These are phyloP conservation scores for Vanessa atalanta DNA, from an alignment of 1,140 invertebrate genomes.

Conservation along the genomic window DNA sequence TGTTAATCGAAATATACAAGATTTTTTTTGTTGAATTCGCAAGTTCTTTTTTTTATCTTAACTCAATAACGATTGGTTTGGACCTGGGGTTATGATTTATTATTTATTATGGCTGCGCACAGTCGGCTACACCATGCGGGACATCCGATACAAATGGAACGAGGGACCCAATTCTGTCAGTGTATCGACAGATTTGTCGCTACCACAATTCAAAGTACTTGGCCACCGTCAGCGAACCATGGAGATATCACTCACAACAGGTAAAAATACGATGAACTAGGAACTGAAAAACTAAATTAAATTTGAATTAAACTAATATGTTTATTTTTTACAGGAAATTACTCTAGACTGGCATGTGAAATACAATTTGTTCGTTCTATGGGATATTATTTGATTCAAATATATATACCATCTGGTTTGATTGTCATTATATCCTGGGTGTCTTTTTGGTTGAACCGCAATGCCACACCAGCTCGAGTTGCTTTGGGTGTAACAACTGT, in stretches of 20 bases:
- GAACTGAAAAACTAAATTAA: conserved; percentile 40
- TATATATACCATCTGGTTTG: conserved; percentile 98
- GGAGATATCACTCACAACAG: conserved; percentile 95
- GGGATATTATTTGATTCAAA: conserved; percentile 99
- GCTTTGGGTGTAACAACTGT: conserved; percentile 98
- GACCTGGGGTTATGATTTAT: conserved; percentile 84
- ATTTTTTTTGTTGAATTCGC: too few relatives aligned
- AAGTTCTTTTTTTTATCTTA: too few relatives aligned
- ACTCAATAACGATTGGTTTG: conserved; percentile 42
- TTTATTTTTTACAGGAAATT: conserved; percentile 89
- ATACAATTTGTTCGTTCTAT: conserved; percentile 98
- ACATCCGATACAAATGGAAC: conserved; percentile 98
- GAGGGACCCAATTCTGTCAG: conserved; percentile 95
- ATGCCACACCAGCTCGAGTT: conserved; percentile 97
- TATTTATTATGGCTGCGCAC: conserved; percentile 84
- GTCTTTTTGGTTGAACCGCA: conserved; percentile 95
- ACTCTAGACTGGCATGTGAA: conserved; percentile 97
- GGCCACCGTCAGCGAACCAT: conserved; percentile 93
- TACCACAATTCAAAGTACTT: conserved; percentile 97
- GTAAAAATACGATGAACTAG: conserved; percentile 81
- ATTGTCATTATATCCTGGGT: conserved; percentile 99
- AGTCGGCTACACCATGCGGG: conserved; percentile 98
- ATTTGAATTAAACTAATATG: background rate
- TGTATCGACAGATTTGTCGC: conserved; percentile 94
- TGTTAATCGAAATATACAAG: too few relatives aligned